These are phyloP conservation scores for Lucinisca nassula DNA, from an alignment of 2,888 invertebrate species.

Conservation along the genomic window DNA sequence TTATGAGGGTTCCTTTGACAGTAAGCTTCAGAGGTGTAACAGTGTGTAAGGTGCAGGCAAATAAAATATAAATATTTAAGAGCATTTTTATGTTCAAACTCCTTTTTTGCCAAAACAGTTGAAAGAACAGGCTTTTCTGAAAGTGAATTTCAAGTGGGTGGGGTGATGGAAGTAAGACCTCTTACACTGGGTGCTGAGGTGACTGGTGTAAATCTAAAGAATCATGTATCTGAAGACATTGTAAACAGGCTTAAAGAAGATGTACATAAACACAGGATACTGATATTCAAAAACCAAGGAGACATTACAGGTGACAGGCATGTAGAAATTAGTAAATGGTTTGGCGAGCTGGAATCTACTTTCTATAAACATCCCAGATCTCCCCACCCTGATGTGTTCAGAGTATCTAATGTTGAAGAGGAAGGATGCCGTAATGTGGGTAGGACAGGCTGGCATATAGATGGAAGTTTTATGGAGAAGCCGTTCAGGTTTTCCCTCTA, in stretches of 20 bases:
- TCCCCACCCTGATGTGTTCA: constrained; percentile 84
- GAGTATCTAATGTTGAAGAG: constrained; percentile 83
- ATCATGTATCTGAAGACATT: constrained; percentile 70
- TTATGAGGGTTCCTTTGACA: no score
- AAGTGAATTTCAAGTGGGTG: constrained; percentile 34
- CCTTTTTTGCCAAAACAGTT: neutral
- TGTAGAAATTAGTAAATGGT: constrained; percentile 84
- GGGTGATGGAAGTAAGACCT: constrained; percentile 60
- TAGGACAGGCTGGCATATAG: constrained; percentile 86
- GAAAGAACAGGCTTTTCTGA: no score
- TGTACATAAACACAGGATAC: constrained; percentile 79
- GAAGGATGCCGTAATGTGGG: constrained; percentile 85
- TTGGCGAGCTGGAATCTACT: constrained; percentile 85
- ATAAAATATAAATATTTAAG: neutral
- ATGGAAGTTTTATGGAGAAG: constrained; percentile 84
- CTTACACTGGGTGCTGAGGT: constrained; percentile 78
- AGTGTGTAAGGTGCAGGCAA: no score
- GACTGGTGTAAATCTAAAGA: constrained; percentile 77
- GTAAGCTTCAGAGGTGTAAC: no score
- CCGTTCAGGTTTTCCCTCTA: constrained; percentile 84
- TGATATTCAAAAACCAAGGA: constrained; percentile 85
- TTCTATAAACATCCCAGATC: constrained; percentile 85
- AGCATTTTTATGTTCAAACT: neutral
- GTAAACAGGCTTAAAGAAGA: constrained; percentile 78
- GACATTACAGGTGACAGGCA: constrained; percentile 80